Evolutionary conservation across 2,113 vertebrate genomes (phyloP).

Genomic region (Ammodytes dubius): DNA sequence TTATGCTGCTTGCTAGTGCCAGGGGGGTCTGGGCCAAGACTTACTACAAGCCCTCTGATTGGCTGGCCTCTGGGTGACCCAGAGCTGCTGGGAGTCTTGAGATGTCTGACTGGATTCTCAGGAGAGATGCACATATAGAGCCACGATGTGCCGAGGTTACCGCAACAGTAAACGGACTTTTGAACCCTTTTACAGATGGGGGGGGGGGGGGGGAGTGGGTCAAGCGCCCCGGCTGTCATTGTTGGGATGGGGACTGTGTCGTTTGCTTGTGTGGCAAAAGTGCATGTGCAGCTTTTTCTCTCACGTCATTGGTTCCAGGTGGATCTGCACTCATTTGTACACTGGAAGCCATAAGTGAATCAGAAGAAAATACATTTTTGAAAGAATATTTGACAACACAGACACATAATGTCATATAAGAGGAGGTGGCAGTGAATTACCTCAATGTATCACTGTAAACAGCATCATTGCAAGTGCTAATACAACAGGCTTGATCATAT

Average conservation of each 20-base stretch:
- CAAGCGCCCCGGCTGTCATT: slow-evolving; percentile 22
- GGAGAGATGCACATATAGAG: slow-evolving; percentile 39
- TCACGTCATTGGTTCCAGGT: slow-evolving; percentile 50
- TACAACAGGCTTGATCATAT: slow-evolving; percentile 13
- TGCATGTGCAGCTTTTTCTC: slow-evolving; percentile 1
- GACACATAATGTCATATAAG: slow-evolving; percentile 38
- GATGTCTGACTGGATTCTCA: slow-evolving; percentile 53
- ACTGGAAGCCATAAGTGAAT: slow-evolving; percentile 48
- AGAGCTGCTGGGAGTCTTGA: slow-evolving; percentile 63
- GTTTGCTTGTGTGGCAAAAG: slow-evolving; percentile 11
- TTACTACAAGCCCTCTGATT: slow-evolving; percentile 65
- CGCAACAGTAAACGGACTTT: slow-evolving; percentile 19
- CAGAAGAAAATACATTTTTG: slow-evolving; percentile 14
- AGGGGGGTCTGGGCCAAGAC: slow-evolving; percentile 73
- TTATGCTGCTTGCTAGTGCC: slow-evolving; percentile 76
- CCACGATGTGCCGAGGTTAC: slow-evolving; percentile 44
- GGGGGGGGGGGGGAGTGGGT: slow-evolving; percentile 38
- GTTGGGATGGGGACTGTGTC: slow-evolving; percentile 19
- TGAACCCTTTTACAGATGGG: slow-evolving; percentile 20
- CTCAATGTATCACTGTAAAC: slow-evolving; percentile 39
- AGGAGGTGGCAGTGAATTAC: slow-evolving; percentile 30
- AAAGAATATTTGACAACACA: slow-evolving; percentile 35
- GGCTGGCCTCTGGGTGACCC: slow-evolving; percentile 74
- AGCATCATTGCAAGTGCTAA: slow-evolving; percentile 29
- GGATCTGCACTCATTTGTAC: slow-evolving; percentile 51